phyloP scores from a whole-genome alignment of 2,888 invertebrate genomes.

The Anoplius nigerrimus region DNA sequence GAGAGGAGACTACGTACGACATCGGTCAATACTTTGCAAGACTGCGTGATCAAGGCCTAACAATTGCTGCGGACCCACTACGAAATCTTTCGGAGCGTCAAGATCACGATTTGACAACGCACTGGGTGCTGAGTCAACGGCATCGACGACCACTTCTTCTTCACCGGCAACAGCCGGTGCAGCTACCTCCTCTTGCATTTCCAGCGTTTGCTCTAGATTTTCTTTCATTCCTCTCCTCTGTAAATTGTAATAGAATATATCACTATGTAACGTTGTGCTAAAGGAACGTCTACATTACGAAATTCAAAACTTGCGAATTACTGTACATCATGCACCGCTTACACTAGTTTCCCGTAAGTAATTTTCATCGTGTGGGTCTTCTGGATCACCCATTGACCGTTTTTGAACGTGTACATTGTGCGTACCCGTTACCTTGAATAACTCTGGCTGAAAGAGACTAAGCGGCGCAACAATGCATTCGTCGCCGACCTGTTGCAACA shows the following conservation, averaged over 20 bases:
- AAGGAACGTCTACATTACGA: neutral
- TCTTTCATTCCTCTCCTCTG: constrained; percentile 79
- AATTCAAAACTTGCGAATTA: neutral
- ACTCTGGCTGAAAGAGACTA: constrained; percentile 90
- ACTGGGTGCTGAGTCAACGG: constrained; percentile 72
- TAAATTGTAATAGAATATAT: neutral
- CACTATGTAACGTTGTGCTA: neutral
- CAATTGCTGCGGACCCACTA: constrained; percentile 86
- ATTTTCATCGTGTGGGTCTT: constrained; percentile 95
- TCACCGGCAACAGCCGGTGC: constrained; percentile 69
- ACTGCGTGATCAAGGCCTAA: constrained; percentile 94
- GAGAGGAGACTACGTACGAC: constrained; percentile 80
- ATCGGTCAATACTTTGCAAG: constrained; percentile 92
- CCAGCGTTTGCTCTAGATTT: constrained; percentile 76
- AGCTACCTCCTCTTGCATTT: constrained; percentile 75
- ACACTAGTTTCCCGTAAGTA: constrained; percentile 92
- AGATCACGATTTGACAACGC: constrained; percentile 68
- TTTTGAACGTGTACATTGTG: constrained; percentile 86
- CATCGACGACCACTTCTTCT: constrained; percentile 76
- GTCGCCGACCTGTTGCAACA: constrained; percentile 84
- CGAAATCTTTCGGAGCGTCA: constrained; percentile 78
- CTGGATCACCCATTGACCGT: constrained; percentile 85
- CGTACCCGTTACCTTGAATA: constrained; percentile 88
- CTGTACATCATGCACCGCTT: constrained; percentile 49
- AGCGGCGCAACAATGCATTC: constrained; percentile 94